Conservation (phyloP, 2,113 vertebrate genomes). For the Catagonus wagneri region DNA sequence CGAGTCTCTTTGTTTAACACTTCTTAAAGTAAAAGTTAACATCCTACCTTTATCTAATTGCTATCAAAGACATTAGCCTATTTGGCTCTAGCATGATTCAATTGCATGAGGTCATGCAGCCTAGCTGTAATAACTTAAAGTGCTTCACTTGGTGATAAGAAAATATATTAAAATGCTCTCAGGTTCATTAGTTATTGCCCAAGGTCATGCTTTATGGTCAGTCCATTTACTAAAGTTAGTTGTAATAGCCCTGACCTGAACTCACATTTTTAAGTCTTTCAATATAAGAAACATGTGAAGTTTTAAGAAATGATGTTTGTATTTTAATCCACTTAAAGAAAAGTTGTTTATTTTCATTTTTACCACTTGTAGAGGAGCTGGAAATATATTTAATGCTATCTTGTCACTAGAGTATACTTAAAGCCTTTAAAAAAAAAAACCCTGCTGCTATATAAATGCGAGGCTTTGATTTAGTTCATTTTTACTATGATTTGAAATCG, state of each 20-base stretch:
- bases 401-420: background rate
- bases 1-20: slow-evolving; percentile 73
- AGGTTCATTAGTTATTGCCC: slow-evolving; percentile 90
- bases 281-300: background rate
- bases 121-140: slow-evolving; percentile 88
- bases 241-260: slow-evolving; percentile 77
- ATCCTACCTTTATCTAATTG: slow-evolving; percentile 75
- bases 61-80: slow-evolving; percentile 76
- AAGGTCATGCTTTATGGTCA: slow-evolving; percentile 87
- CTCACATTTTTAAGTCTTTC: slow-evolving; percentile 74
- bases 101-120: slow-evolving; percentile 85
- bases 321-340: slow-evolving; percentile 66
- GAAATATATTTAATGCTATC: slow-evolving; percentile 37
- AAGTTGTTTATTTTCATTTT: slow-evolving; percentile 60
- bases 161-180: slow-evolving; percentile 88
- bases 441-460: background rate
- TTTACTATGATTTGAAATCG: slow-evolving; percentile 45
- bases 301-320: slow-evolving; percentile 70
- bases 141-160: slow-evolving; percentile 83
- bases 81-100: slow-evolving; percentile 77
- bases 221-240: slow-evolving; percentile 83
- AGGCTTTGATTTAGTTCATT: slow-evolving; percentile 26
- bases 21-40: slow-evolving; percentile 67
- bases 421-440: slow-evolving; percentile 52
- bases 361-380: slow-evolving; percentile 41